A percentile compares a stretch with the other conserved stretches of the same genome.
Conservation (phyloP, 1,140 invertebrate genomes). For the Dinoponera quadriceps region DNA sequence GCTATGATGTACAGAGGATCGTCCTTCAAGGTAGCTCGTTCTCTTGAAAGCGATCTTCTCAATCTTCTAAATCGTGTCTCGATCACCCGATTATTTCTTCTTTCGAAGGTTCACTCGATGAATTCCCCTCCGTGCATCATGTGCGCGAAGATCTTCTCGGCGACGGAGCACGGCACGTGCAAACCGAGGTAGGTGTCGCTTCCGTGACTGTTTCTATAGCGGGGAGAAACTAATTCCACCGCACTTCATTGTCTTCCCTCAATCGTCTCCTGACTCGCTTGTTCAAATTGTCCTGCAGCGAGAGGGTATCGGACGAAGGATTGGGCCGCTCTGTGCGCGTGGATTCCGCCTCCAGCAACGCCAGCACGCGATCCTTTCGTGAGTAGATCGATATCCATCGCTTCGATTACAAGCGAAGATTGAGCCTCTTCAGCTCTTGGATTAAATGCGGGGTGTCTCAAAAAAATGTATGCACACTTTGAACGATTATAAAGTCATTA, state of each 20-base stretch:
- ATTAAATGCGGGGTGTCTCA: too few species aligned
- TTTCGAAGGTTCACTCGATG: constrained; percentile 89
- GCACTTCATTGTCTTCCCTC: background rate
- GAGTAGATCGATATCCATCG: constrained; percentile 53
- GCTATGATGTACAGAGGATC: constrained; percentile 94
- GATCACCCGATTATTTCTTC: background rate
- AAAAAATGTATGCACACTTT: too few species aligned
- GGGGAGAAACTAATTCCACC: constrained; percentile 2
- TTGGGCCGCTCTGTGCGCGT: constrained; percentile 72
- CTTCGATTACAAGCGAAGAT: background rate
- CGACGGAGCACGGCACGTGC: constrained; percentile 83
- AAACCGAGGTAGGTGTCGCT: constrained; percentile 77
- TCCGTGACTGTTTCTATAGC: constrained; percentile 30
- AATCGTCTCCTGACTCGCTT: constrained; percentile 18
- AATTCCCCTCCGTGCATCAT: constrained; percentile 90
- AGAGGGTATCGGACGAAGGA: constrained; percentile 77
- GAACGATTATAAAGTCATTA: too few species aligned
- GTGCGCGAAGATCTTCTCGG: constrained; percentile 91
- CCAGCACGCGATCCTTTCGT: constrained; percentile 77
- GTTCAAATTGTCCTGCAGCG: constrained; percentile 70
- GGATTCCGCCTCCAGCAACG: constrained; percentile 77
- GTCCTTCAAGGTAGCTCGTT: constrained; percentile 89
- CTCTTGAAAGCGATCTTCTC: background rate
- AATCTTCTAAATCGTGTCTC: background rate
- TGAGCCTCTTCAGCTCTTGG: background rate